Base-by-base conservation (phyloP, 2,113 vertebrate species). In the Gallinago media region DNA sequence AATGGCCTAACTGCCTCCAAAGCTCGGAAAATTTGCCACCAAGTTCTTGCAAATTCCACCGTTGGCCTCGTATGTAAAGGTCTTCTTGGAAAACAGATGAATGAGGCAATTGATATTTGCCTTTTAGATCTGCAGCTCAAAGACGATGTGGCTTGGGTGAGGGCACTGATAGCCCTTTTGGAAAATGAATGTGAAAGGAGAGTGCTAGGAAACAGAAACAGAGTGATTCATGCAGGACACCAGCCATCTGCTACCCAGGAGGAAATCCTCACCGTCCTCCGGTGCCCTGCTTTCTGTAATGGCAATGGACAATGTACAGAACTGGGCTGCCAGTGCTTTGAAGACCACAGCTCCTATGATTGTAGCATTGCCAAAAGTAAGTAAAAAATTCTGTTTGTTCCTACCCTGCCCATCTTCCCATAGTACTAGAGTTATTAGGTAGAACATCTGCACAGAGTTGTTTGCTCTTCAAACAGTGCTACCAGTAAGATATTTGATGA, bases 111-210 rank as follows among this genome's bases (percentile, higher is more conserved):
- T 47, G 94, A 98, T 36, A 98, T 98, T 22, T 99, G 98, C 86
- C 92, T 99, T 67, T 89, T 96, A 95, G 98, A 99, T 91, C 94
- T 98, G 89, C 98, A 98, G 96, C 98, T 98, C 67, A 98, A 99
- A 93, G 98, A 99, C 27, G 98, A 99, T 6, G 79, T 98, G 94
- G 93, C 97, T 52, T 98, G 98, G 98, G 98, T 97, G 62, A 97
- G 96, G 50, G 97, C 96, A 0, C 95, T 99, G 82, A 49, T 97
- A 82, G 96, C 98, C 7, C 98, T 99, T 79, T 96, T 99, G 93
- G 98, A 99, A 92, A 99, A 99, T 1, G 98, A 98, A 80, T 99
- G 98, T 40, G 98, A 99, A 96, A 97, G 98, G 50, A 97, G 94
- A 91, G 92, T 98, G 79, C 47, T 99, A 73, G 98, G 97, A 40